phyloP scores from a whole-genome alignment of 2,797 vertebrate species.

The Ctenosaura bakeri region DNA sequence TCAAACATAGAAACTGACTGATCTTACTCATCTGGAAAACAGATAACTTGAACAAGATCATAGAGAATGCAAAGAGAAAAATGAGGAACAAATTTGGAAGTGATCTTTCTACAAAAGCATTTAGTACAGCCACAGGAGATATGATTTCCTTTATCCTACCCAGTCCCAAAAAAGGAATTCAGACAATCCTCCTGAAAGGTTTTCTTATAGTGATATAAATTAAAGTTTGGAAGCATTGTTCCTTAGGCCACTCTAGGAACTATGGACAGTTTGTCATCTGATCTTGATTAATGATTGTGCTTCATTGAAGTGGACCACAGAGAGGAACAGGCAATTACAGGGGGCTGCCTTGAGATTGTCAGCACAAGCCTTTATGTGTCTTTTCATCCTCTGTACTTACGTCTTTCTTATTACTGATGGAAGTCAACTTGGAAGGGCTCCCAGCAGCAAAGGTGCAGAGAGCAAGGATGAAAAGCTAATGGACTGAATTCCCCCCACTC shows the following conservation, averaged over 20 bases:
- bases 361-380: not conserved
- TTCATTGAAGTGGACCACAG: not conserved
- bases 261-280: not conserved
- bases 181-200: not conserved
- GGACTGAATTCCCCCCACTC: not conserved
- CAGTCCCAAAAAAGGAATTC: not conserved
- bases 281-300: no score
- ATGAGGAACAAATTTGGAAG: not conserved
- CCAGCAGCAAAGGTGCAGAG: not conserved
- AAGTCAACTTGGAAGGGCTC: not conserved
- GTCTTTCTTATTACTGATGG: not conserved
- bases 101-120: not conserved
- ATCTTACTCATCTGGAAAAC: not conserved
- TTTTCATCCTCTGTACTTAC: not conserved
- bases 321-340: not conserved
- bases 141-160: not conserved
- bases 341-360: not conserved
- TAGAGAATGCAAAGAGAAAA: not conserved
- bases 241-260: not conserved
- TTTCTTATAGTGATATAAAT: not conserved
- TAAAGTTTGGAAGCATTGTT: not conserved
- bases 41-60: not conserved
- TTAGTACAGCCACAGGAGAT: not conserved
- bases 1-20: not conserved
- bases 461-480: constrained; percentile 7